These are phyloP conservation scores for Sweltsa coloradensis DNA, from an alignment of 1,140 invertebrate species.

Conservation along the genomic window DNA sequence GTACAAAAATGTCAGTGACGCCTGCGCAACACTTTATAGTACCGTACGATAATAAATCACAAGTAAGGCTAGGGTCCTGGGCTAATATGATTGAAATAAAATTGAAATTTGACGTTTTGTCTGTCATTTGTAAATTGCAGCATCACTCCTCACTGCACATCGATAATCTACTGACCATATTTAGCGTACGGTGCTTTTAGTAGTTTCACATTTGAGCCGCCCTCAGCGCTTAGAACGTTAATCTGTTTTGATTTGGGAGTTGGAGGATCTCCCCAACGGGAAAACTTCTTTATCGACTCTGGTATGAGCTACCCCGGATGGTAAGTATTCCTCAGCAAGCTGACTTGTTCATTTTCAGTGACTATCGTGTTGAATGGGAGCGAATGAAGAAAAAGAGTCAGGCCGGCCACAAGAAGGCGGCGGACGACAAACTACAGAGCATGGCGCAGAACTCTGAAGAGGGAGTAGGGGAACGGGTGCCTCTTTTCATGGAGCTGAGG, in stretches of 20 bases:
- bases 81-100: too few species aligned
- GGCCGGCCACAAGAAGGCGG: slow-evolving; percentile 29
- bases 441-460: slow-evolving; percentile 20
- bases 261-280: too few species aligned
- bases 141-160: background rate
- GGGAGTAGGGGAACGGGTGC: slow-evolving; percentile 23
- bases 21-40: too few species aligned
- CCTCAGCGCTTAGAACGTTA: too few species aligned
- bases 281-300: too few species aligned
- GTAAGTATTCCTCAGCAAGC: background rate
- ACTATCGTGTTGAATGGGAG: slow-evolving; percentile 59
- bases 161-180: too few species aligned
- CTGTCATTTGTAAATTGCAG: slow-evolving; percentile 2
- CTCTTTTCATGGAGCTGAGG: slow-evolving; percentile 38
- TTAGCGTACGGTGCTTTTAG: too few species aligned
- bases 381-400: slow-evolving; percentile 43
- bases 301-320: background rate
- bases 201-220: too few species aligned
- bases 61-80: slow-evolving; percentile 2
- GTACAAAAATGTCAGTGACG: too few species aligned
- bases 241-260: too few species aligned
- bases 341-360: slow-evolving; percentile 35
- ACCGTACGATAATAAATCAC: background rate
- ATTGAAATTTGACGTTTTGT: too few species aligned
- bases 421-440: slow-evolving; percentile 23